Evolutionary conservation across 2,888 invertebrate species (phyloP).

Genomic region (Melipona beecheii): DNA sequence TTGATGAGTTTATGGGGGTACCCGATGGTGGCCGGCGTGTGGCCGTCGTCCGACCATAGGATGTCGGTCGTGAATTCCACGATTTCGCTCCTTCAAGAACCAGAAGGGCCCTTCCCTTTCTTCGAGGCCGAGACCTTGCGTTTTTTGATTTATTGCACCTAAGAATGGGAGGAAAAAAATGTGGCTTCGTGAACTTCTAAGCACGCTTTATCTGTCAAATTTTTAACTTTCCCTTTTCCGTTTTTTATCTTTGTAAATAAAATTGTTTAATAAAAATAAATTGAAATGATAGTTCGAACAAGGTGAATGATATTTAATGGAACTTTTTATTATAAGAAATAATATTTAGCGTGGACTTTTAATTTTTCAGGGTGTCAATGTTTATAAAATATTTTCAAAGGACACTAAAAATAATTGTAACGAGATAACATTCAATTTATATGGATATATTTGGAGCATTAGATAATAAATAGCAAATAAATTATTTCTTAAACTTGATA

Average conservation of each 20-base stretch:
- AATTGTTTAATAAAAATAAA: not conserved
- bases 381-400: no score
- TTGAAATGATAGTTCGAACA: no score
- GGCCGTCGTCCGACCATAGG: constrained; percentile 80
- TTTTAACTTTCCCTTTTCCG: not conserved
- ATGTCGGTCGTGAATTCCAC: constrained; percentile 68
- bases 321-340: no score
- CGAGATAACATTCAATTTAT: not conserved
- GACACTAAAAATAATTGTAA: not conserved
- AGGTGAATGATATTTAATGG: no score
- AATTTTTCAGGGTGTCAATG: no score
- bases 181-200: not conserved
- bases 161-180: not conserved
- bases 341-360: no score
- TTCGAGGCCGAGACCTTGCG: constrained; percentile 29
- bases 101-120: constrained; percentile 14
- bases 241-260: not conserved
- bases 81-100: constrained; percentile 30
- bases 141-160: constrained; percentile 57
- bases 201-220: not conserved
- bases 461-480: not conserved
- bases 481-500: no score
- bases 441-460: not conserved
- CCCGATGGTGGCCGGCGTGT: constrained; percentile 81
- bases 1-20: constrained; percentile 78